Evolutionary conservation across 1,140 invertebrate genomes (phyloP).

Genomic region (Arctopsyche grandis): DNA sequence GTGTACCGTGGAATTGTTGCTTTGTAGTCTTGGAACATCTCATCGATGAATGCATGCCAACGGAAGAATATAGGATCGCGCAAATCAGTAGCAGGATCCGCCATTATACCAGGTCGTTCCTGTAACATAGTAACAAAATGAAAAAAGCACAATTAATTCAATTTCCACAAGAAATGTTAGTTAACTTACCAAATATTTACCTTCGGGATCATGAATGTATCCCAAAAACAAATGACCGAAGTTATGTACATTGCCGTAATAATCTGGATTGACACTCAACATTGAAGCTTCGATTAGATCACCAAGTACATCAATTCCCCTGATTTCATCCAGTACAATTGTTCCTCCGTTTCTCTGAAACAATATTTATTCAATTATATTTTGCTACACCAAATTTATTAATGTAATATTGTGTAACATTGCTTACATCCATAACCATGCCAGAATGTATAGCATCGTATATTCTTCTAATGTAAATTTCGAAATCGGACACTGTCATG

Average conservation of each 20-base stretch:
- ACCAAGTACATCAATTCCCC: constrained; percentile 82
- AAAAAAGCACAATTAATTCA: constrained; percentile 15
- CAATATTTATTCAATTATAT: background rate
- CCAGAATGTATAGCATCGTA: constrained; percentile 76
- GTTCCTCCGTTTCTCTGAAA: constrained; percentile 59
- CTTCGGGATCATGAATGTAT: constrained; percentile 78
- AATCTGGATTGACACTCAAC: constrained; percentile 73
- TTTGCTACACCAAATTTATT: background rate
- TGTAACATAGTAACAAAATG: constrained; percentile 12
- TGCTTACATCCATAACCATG: constrained; percentile 64
- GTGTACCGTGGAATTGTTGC: constrained; percentile 73
- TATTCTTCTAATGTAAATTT: constrained; percentile 75
- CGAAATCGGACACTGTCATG: constrained; percentile 72
- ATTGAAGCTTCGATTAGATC: constrained; percentile 82
- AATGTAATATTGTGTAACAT: background rate
- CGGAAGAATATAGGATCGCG: constrained; percentile 87
- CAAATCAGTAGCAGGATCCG: constrained; percentile 78
- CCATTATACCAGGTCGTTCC: constrained; percentile 72
- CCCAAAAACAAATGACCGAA: constrained; percentile 73
- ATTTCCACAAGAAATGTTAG: too few relatives aligned
- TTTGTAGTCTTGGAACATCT: constrained; percentile 83
- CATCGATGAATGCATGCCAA: constrained; percentile 83
- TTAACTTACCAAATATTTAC: constrained; percentile 70
- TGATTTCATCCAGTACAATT: constrained; percentile 69
- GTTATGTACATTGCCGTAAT: constrained; percentile 81